A percentile compares a stretch with the other conserved stretches of the same genome.
Evolutionary conservation across 1,140 invertebrate genomes (phyloP).

Genomic region (Gyrodactylus bullatarudis): DNA sequence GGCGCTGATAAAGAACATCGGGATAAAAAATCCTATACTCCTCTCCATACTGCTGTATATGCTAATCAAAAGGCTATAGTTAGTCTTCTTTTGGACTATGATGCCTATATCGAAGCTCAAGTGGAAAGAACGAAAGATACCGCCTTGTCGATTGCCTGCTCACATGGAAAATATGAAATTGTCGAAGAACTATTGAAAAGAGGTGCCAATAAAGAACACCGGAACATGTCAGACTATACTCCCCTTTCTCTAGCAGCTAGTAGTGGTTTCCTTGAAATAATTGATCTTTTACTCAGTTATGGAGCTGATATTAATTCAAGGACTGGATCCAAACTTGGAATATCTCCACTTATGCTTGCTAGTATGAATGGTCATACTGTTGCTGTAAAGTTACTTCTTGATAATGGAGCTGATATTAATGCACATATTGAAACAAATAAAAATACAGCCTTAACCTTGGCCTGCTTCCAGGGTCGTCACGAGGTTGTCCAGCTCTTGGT

Average conservation of each 20-base stretch:
- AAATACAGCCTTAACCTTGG: slow-evolving; percentile 84
- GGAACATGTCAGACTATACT: slow-evolving; percentile 95
- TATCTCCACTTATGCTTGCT: slow-evolving; percentile 89
- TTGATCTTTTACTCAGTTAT: slow-evolving; percentile 58
- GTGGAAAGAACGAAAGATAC: slow-evolving; percentile 95
- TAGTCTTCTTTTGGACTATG: slow-evolving; percentile 14
- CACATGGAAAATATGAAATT: slow-evolving; percentile 72
- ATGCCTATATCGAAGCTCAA: slow-evolving; percentile 74
- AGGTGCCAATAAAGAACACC: slow-evolving; percentile 81
- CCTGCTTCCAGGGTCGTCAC: slow-evolving; percentile 87
- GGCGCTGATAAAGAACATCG: slow-evolving; percentile 79
- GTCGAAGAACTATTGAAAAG: slow-evolving; percentile 56
- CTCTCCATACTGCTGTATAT: slow-evolving; percentile 72
- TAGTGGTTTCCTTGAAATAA: slow-evolving; percentile 91
- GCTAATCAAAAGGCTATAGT: slow-evolving; percentile 76
- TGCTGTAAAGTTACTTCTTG: slow-evolving; percentile 67
- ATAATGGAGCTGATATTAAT: slow-evolving; percentile 95
- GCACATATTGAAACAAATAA: slow-evolving; percentile 98
- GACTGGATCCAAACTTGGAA: slow-evolving; percentile 60
- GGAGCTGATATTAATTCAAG: slow-evolving; percentile 85
- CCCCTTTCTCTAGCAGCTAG: slow-evolving; percentile 81
- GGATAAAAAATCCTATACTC: slow-evolving; percentile 75
- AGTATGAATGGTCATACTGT: slow-evolving; percentile 99
- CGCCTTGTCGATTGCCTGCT: slow-evolving; percentile 74
- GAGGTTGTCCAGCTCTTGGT: slow-evolving; percentile 80